phyloP scores from a whole-genome alignment of 2,888 invertebrate genomes.

The Lycia hirtaria region DNA sequence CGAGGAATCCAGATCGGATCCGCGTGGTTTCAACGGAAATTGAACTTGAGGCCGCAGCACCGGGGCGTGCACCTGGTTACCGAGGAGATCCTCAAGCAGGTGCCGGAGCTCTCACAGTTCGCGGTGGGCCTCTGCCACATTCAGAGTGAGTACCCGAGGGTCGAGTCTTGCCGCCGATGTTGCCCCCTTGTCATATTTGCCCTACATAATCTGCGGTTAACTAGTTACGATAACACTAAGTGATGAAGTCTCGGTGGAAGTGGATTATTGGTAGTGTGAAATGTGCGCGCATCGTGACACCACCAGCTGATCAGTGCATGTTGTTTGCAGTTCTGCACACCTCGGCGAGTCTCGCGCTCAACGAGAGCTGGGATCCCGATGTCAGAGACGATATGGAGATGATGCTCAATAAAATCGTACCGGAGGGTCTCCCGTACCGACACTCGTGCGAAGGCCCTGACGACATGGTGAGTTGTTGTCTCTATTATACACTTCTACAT shows the following conservation, averaged over 20 bases:
- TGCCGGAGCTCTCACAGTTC: slow-evolving; percentile 97
- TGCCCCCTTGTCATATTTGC: slow-evolving; percentile 72
- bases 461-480: slow-evolving; percentile 93
- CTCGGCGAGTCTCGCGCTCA: slow-evolving; percentile 98
- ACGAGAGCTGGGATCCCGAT: slow-evolving; percentile 99
- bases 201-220: slow-evolving; percentile 56
- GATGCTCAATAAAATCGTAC: slow-evolving; percentile 99
- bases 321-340: slow-evolving; percentile 96
- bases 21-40: slow-evolving; percentile 99
- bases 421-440: slow-evolving; percentile 97
- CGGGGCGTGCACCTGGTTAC: slow-evolving; percentile 98
- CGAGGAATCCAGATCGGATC: slow-evolving; percentile 97
- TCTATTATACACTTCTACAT: slow-evolving; percentile 1
- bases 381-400: slow-evolving; percentile 99
- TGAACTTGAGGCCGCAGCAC: slow-evolving; percentile 97
- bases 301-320: slow-evolving; percentile 66
- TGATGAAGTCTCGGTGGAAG: slow-evolving; percentile 33
- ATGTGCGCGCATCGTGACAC: slow-evolving; percentile 38
- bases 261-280: slow-evolving; percentile 34
- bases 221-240: slow-evolving; percentile 44
- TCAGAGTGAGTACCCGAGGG: slow-evolving; percentile 92
- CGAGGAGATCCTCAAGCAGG: slow-evolving; percentile 97
- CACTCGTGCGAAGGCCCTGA: slow-evolving; percentile 99
- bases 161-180: slow-evolving; percentile 71
- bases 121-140: slow-evolving; percentile 98